Conservation (phyloP, 2,113 vertebrate genomes). For the Ellobius talpinus region DNA sequence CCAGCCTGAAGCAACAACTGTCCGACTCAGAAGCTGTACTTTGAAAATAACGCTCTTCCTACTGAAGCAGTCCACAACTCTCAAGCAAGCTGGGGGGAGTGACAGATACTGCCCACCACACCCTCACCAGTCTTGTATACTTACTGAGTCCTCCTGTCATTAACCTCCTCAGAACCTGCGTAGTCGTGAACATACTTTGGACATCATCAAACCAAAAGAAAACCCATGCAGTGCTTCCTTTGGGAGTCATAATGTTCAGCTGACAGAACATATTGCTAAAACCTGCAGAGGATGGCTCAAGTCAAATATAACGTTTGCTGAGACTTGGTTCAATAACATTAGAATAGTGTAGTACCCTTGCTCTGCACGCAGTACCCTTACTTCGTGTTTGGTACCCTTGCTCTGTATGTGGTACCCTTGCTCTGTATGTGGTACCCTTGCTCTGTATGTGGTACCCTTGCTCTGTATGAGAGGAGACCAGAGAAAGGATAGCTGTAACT, state of each 20-base stretch:
- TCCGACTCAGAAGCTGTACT: not conserved
- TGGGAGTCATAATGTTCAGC: not conserved
- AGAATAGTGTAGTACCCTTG: not conserved
- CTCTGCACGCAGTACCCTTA: not conserved
- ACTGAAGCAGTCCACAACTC: not conserved
- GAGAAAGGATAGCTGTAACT: not conserved
- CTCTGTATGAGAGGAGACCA: not conserved
- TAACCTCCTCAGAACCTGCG: not conserved
- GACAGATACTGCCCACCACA: not conserved
- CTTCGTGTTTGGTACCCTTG: not conserved
- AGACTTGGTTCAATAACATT: not conserved
- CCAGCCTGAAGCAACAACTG: not conserved
- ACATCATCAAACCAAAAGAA: not conserved
- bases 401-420: not conserved
- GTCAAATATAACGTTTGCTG: not conserved
- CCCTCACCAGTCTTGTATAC: fast-evolving
- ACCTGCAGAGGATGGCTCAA: not conserved
- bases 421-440: not conserved
- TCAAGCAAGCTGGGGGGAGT: not conserved
- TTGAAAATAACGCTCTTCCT: not conserved
- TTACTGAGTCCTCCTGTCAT: not conserved
- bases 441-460: not conserved
- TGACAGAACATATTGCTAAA: not conserved
- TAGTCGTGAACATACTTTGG: not conserved
- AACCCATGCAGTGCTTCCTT: not conserved